These are phyloP conservation scores for Apantesis nais DNA, from an alignment of 2,888 invertebrate species.

Conservation along the genomic window DNA sequence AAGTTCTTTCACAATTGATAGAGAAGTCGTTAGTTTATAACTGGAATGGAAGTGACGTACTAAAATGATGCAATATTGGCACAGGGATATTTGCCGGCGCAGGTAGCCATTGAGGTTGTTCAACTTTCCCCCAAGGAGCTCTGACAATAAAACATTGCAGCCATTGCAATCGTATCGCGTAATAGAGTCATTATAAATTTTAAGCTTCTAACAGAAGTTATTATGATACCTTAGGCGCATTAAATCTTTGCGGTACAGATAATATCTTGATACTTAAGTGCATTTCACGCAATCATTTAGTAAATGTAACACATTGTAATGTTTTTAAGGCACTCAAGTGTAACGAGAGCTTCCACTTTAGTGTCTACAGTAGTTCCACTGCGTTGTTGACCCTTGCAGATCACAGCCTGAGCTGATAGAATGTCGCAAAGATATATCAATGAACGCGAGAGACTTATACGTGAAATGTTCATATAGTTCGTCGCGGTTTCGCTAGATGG, in stretches of 20 bases:
- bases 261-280: neutral
- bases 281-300: neutral
- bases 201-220: neutral
- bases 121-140: neutral
- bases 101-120: neutral
- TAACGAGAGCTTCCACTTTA: too few relatives aligned
- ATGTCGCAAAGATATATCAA: too few relatives aligned
- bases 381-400: too few relatives aligned
- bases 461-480: neutral
- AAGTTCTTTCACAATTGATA: neutral
- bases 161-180: neutral
- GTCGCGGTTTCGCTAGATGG: neutral
- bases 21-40: neutral
- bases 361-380: too few relatives aligned
- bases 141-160: neutral
- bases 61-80: neutral
- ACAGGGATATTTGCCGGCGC: neutral
- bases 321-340: neutral
- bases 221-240: neutral
- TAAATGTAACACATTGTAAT: neutral
- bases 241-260: neutral
- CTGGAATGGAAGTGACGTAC: neutral
- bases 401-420: too few relatives aligned
- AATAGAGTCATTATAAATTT: neutral
- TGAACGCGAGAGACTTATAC: too few relatives aligned